Evolutionary conservation across 1,140 invertebrate species (phyloP), one percentile per base, ranked within the genome.

Genomic region (Sinonovacula constricta): DNA sequence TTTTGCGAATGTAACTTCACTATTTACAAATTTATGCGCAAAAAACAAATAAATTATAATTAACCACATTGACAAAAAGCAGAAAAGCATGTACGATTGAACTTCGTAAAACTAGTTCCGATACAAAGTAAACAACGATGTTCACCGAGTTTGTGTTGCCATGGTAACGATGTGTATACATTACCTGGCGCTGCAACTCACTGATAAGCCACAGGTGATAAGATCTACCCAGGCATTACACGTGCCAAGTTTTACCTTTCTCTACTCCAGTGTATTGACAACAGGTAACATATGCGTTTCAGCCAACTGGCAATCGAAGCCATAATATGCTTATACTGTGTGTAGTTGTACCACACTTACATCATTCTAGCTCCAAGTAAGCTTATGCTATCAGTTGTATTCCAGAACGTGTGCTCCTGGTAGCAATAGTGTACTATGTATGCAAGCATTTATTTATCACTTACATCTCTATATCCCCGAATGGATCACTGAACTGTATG

Each of bases 151-250:
- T n/a, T n/a, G n/a, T n/a, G 66, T 56, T 54, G 26, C 66, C 66
- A 34, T 68, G 66, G 66, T 3, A 68, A 68, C 66, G 33, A 26
- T n/a, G 49, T 33, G 53, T 28, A 28, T 68, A 53, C 39, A 54
- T 49, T 68, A 68, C 45, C 39, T 68, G 66, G 30, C 33, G 49
- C 39, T 66, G 63, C 49, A 66, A 30, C n/a, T 49, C 10, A 18
- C 66, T 54, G 66, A 68, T 68, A 68, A 68, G 66, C 66, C 66
- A 28, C 18, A 33, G 26, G 49, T 54, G 66, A 56, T 54, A 68
- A 54, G 56, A 56, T 53, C 36, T 22, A 49, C 24, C 31, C 24
- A 18, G 33, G 49, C 53, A 49, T 10, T n/a, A 12, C 10, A 49
- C 45, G n/a, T 49, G 10, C 10, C 10, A 49, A 49, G 45, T 49